Conservation (phyloP, 2,888 invertebrate species). For the Morinoia aosen region DNA sequence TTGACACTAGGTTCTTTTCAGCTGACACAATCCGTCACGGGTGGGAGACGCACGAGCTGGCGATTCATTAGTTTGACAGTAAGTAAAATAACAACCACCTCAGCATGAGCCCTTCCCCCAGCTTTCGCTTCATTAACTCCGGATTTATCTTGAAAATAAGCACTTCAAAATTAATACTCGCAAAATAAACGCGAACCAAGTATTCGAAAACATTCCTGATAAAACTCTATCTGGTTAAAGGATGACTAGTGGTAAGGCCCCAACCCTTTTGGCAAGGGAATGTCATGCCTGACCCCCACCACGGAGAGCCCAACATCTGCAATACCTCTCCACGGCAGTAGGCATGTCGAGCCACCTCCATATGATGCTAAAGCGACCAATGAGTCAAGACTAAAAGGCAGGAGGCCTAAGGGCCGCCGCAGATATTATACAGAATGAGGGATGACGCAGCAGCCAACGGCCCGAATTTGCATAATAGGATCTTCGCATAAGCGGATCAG, state of each 20-base stretch:
- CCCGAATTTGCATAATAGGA: conserved; percentile 2
- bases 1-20: not conserved
- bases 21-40: conserved; percentile 17
- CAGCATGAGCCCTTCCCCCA: not conserved
- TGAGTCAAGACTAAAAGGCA: not conserved
- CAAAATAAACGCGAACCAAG: too few relatives aligned
- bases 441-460: not conserved
- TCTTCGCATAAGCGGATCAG: not conserved
- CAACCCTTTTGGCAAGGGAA: not conserved
- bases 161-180: not conserved
- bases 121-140: too few relatives aligned
- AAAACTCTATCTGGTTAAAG: too few relatives aligned
- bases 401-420: not conserved
- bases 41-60: not conserved
- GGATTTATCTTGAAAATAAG: not conserved
- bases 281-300: not conserved
- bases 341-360: not conserved
- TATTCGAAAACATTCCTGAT: too few relatives aligned
- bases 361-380: not conserved
- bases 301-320: not conserved
- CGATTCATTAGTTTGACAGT: not conserved
- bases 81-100: not conserved
- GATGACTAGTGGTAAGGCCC: too few relatives aligned
- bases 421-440: not conserved
- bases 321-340: not conserved